These are phyloP conservation scores for Maconellicoccus hirsutus DNA, from an alignment of 1,140 invertebrate species.

Conservation along the genomic window DNA sequence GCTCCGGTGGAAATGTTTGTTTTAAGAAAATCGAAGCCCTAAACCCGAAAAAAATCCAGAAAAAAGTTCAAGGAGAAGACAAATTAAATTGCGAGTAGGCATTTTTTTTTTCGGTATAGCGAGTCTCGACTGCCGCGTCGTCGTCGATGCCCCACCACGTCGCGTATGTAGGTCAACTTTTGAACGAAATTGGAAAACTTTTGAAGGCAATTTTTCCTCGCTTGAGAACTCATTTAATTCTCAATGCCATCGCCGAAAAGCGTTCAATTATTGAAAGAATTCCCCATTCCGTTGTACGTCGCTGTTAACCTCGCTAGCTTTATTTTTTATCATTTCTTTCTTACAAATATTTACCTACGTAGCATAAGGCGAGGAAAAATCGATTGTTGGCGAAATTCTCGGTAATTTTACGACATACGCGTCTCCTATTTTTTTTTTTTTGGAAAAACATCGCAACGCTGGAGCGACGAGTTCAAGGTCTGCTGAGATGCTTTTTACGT, in stretches of 20 bases:
- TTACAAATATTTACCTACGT: too few species aligned
- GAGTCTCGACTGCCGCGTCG: background rate
- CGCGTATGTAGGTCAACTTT: background rate
- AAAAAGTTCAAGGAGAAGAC: background rate
- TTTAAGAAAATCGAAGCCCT: too few species aligned
- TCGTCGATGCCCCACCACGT: background rate
- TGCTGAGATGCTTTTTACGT: background rate
- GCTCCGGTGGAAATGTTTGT: too few species aligned
- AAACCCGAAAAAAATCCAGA: background rate
- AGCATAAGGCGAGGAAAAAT: too few species aligned
- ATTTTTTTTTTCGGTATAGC: background rate
- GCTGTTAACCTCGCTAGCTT: too few species aligned
- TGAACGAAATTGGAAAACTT: background rate
- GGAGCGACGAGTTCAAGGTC: background rate
- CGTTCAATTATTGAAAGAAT: slow-evolving; percentile 6
- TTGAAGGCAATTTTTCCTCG: slow-evolving; percentile 2
- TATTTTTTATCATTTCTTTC: too few species aligned
- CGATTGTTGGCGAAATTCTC: too few species aligned
- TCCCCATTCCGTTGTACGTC: too few species aligned
- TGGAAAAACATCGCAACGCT: too few species aligned
- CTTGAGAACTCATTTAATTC: background rate
- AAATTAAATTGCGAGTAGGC: background rate
- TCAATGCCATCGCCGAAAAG: background rate
- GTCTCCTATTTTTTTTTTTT: too few species aligned
- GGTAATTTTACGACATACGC: too few species aligned